Evolutionary conservation across 2,797 vertebrate species (phyloP), one percentile per base, ranked within the genome.

Genomic region (Cossypha heuglini): DNA sequence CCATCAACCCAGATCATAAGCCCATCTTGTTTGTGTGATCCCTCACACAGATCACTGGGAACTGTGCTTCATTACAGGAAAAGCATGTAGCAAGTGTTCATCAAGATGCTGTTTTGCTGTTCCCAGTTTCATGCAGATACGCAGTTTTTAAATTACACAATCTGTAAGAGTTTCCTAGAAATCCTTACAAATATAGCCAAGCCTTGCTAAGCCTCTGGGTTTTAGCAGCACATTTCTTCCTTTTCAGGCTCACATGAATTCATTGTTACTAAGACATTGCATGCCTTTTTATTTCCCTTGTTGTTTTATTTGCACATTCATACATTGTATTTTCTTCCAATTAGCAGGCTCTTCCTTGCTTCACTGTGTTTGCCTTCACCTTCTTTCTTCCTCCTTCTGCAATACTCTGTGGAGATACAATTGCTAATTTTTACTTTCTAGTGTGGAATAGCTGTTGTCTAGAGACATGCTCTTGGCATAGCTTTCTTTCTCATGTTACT

Each of bases 131-230:
- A 57, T 51, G 81, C 35, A 90, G 57, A 74, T 74, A 33, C 0
- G 3, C 76, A 45, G 24, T 19, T 72, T 88, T 52, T 2, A 9
- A 78, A 72, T 80, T 45, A 38, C 11, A 14, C 29, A 64, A 22
- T 66, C 76, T 4, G 21, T 82, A 87, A 96, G 87, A 76, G 67
- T 87, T 95, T 96, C 87, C 49, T 97, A 92, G 96, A 97, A 97
- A 96, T 95, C n/a, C 5, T 86, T 91, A 94, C 74, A 90, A 91
- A 77, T 91, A 83, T 3, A 82, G 71, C n/a, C 96, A 77, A 92
- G 85, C 83, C 80, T 82, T 87, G 49, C 86, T 95, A 93, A 96
- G 81, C 93, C 90, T 96, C 94, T 97, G 90, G 92, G 68, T 90
- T 97, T 97, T 82, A 97, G 84, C 45, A 86, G 91, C 71, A 55